Base-by-base conservation (phyloP, 2,113 vertebrate genomes). In the Acrocephalus kingi region DNA sequence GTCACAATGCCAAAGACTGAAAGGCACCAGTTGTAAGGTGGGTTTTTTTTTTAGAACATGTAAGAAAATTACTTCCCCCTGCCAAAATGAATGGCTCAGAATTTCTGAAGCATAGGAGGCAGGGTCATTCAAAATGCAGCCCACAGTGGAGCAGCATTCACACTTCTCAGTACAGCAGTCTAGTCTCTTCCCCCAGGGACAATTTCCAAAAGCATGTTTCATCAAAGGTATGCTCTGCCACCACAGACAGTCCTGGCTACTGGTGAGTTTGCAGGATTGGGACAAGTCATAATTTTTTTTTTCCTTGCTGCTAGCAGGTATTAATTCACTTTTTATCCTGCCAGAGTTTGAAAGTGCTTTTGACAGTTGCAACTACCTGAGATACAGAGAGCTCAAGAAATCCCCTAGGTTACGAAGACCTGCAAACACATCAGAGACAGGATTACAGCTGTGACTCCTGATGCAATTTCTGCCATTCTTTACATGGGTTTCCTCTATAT, bases 101-200 rank as follows among this genome's bases (percentile, higher is more conserved):
- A 93, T 64, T 75, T 82, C 49, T 2, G 0, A 74, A 76, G 45
- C 49, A 79, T 13, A 31, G 19, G 20, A 72, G 19, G 67, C 0
- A 37, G 5, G 23, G 16, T 20, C 56, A 84, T 67, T 81, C 52
- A 58, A 74, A 78, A 46, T 15, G 8, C 13, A 71, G 24, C 75
- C 78, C 66, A 43, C 13, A 31, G 41, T 3, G 30, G 33, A 64
- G 72, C 37, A 59, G 13, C 45, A 51, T 15, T 59, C 62, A 59
- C 30, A 39, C 23, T 77, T 55, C 69, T 56, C 20, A 56, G 31
- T 28, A 35, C 14, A 58, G 48, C 7, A 31, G 41, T 48, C n/a
- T 6, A 25, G 20, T 31, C 24, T 31, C 59, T 39, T 8, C 0
- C 3, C 23, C 10, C 5, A 0, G 0, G 35, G 20, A 73, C 27